A percentile compares a stretch with the other conserved stretches of the same genome.
phyloP scores from a whole-genome alignment of 2,888 invertebrate species.

The Drosophila gaucha region DNA sequence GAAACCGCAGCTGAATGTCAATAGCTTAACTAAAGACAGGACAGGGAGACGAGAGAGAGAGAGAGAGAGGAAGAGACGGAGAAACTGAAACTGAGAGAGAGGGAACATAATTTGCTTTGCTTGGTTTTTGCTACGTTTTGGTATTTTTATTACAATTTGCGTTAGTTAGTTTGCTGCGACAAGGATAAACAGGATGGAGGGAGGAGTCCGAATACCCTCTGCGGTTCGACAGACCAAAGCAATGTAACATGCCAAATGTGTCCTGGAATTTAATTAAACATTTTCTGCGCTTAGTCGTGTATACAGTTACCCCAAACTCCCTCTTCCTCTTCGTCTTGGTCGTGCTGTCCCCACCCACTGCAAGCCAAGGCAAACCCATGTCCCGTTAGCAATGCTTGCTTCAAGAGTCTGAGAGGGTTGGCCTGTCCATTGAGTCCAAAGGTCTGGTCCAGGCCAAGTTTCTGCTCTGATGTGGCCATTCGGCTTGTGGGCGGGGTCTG shows the following conservation, averaged over 20 bases:
- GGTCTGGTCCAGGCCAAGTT: conserved; percentile 8
- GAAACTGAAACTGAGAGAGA: not conserved
- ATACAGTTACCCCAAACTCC: conserved; percentile 55
- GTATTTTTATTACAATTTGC: conserved; percentile 81
- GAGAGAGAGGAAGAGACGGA: not conserved
- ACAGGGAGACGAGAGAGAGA: not conserved
- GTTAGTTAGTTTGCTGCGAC: conserved; percentile 61
- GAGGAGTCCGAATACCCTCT: conserved; percentile 23
- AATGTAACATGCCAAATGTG: conserved; percentile 81
- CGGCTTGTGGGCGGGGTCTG: conserved; percentile 1
- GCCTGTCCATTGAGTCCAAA: conserved; percentile 26
- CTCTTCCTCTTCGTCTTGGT: not conserved
- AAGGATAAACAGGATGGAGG: conserved; percentile 40
- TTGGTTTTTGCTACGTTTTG: conserved; percentile 78
- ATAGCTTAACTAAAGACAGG: conserved; percentile 39
- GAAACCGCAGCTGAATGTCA: conserved; percentile 69
- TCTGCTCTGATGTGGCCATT: conserved; percentile 7
- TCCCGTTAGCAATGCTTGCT: conserved; percentile 54
- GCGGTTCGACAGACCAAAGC: conserved; percentile 66
- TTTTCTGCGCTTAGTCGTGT: conserved; percentile 79
- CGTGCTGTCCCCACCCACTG: not conserved
- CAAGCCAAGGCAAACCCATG: conserved; percentile 10
- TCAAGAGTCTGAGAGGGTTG: conserved; percentile 25
- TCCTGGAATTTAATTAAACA: conserved; percentile 81
- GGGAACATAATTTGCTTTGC: conserved; percentile 75